Evolutionary conservation across 1,140 invertebrate species (phyloP).

Genomic region (Drosophila kurseongensis): DNA sequence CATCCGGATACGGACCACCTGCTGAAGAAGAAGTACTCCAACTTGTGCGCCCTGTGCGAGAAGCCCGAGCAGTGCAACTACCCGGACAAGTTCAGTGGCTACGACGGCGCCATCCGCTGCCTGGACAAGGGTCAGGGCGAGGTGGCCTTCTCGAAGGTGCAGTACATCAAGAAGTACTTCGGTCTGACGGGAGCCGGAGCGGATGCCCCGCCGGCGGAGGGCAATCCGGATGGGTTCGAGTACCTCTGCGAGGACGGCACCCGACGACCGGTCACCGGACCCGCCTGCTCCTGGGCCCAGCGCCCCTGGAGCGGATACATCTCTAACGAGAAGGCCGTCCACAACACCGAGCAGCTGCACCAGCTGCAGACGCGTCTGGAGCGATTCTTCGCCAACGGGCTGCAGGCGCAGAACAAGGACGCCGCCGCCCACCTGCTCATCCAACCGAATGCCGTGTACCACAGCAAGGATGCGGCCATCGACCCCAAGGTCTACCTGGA

Average conservation of each 20-base stretch:
- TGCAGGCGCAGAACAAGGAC: slow-evolving; percentile 73
- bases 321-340: slow-evolving; percentile 87
- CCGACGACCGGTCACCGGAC: slow-evolving; percentile 87
- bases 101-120: slow-evolving; percentile 93
- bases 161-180: slow-evolving; percentile 91
- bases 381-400: slow-evolving; percentile 75
- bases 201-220: slow-evolving; percentile 51
- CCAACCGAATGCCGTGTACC: slow-evolving; percentile 86
- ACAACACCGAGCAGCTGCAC: slow-evolving; percentile 83
- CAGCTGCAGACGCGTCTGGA: slow-evolving; percentile 76
- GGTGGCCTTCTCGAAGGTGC: slow-evolving; percentile 93
- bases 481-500: slow-evolving; percentile 88
- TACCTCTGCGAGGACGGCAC: slow-evolving; percentile 94
- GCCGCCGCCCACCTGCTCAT: slow-evolving; percentile 85
- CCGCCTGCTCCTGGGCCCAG: slow-evolving; percentile 92
- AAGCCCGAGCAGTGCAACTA: slow-evolving; percentile 91
- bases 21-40: slow-evolving; percentile 89
- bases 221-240: slow-evolving; percentile 87
- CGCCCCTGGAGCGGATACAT: slow-evolving; percentile 92
- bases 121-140: slow-evolving; percentile 91
- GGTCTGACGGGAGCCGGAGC: slow-evolving; percentile 84
- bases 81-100: slow-evolving; percentile 92
- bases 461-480: slow-evolving; percentile 87
- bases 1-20: slow-evolving; percentile 88
- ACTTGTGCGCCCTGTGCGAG: slow-evolving; percentile 90